Conservation (phyloP, 53 echinoderm and acorn worm species). For the Zoroaster sp. region DNA sequence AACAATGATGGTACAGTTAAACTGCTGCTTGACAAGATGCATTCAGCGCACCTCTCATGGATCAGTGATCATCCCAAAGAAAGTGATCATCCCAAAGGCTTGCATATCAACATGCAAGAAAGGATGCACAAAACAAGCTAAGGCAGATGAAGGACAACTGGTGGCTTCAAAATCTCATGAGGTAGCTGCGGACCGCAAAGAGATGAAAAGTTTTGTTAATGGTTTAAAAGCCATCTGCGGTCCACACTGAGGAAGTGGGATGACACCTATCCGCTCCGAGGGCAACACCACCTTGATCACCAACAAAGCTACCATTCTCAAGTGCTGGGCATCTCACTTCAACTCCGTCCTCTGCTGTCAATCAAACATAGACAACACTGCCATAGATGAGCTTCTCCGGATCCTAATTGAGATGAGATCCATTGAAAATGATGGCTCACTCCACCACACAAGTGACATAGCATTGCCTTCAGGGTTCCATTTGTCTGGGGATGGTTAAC, state of each 20-base stretch:
- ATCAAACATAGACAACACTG: not conserved
- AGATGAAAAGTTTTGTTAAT: not conserved
- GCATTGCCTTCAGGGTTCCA: slow-evolving; percentile 4
- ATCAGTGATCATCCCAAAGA: not conserved
- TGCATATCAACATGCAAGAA: not conserved
- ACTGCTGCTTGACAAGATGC: not conserved
- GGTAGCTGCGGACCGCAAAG: not conserved
- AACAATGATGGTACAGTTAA: not conserved
- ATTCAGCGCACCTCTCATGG: not conserved
- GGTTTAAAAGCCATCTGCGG: not conserved
- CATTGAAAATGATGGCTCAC: too few species aligned
- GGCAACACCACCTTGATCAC: not conserved
- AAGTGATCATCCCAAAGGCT: not conserved
- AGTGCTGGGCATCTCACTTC: not conserved
- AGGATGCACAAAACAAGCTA: not conserved
- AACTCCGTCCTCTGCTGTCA: not conserved
- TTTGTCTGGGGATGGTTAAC: slow-evolving; percentile 1
- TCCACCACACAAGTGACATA: not conserved
- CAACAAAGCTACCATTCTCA: not conserved
- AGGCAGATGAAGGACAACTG: not conserved
- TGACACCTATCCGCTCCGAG: not conserved
- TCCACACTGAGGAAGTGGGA: not conserved
- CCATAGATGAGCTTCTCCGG: not conserved
- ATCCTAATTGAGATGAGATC: not conserved
- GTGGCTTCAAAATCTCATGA: not conserved